Percentiles rank a stretch among this genome's conserved stretches.
Evolutionary conservation across 2,888 invertebrate species (phyloP).

Genomic region (Polymixis lichenea): DNA sequence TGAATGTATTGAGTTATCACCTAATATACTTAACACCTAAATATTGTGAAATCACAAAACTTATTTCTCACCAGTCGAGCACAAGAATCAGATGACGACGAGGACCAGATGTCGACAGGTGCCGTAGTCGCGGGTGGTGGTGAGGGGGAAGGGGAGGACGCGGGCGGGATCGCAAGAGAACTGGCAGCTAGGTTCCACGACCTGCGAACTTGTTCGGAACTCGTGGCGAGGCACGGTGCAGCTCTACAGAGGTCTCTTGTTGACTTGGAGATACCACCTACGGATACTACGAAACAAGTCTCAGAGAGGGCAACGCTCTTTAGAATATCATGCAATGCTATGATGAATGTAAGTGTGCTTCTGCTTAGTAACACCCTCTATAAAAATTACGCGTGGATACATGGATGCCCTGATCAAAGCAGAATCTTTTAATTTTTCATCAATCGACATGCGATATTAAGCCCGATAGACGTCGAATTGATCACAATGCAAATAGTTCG

Average conservation of each 20-base stretch:
- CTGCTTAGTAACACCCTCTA: not conserved
- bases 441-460: not conserved
- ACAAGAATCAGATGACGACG: conserved; percentile 94
- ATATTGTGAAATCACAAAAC: conserved; percentile 1
- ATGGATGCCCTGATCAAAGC: not conserved
- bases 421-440: not conserved
- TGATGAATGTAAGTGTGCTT: conserved; percentile 94
- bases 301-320: conserved; percentile 98
- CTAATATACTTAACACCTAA: conserved; percentile 4
- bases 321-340: conserved; percentile 98
- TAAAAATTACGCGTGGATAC: not conserved
- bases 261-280: conserved; percentile 94
- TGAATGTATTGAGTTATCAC: not conserved
- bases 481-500: not conserved
- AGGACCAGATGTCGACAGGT: conserved; percentile 91
- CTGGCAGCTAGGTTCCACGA: conserved; percentile 95
- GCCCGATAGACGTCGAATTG: not conserved
- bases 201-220: conserved; percentile 97
- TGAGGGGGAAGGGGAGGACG: conserved; percentile 90
- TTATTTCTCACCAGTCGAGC: conserved; percentile 82
- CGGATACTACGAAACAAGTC: conserved; percentile 96
- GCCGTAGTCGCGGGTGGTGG: conserved; percentile 86
- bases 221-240: conserved; percentile 96
- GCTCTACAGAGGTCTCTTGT: conserved; percentile 95
- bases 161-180: conserved; percentile 92